These are phyloP conservation scores for Drosophila acutilabella DNA, from an alignment of 2,888 invertebrate species.

Conservation along the genomic window DNA sequence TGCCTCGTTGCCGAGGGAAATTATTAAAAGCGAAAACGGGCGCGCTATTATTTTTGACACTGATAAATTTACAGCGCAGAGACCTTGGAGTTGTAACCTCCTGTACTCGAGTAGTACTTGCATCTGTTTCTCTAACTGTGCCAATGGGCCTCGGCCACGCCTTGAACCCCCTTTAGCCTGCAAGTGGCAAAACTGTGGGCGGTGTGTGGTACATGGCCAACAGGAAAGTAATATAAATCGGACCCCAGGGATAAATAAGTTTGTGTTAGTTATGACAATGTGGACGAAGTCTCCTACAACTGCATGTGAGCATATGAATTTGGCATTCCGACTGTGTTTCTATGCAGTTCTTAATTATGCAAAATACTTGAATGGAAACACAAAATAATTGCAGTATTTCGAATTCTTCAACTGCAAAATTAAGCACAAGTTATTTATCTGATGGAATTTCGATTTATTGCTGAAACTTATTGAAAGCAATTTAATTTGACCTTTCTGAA, in stretches of 20 bases:
- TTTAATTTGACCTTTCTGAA: neutral
- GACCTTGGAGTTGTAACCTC: slow-evolving; percentile 75
- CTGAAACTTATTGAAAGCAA: neutral
- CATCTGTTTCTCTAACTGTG: slow-evolving; percentile 35
- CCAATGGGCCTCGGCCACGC: slow-evolving; percentile 22
- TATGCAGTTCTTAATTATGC: slow-evolving; percentile 56
- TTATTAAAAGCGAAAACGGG: slow-evolving; percentile 79
- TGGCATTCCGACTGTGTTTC: slow-evolving; percentile 8
- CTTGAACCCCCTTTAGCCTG: neutral
- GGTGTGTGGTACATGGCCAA: slow-evolving; percentile 53
- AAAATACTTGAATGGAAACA: slow-evolving; percentile 51
- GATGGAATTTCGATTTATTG: slow-evolving; percentile 7
- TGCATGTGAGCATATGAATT: slow-evolving; percentile 41
- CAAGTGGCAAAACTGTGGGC: slow-evolving; percentile 7
- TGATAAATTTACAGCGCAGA: slow-evolving; percentile 74
- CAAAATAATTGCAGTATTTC: slow-evolving; percentile 30
- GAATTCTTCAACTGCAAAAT: slow-evolving; percentile 8
- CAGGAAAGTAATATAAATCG: slow-evolving; percentile 81
- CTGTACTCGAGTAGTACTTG: slow-evolving; percentile 25
- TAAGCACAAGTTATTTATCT: neutral
- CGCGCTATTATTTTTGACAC: slow-evolving; percentile 80
- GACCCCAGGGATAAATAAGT: slow-evolving; percentile 78
- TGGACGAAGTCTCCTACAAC: slow-evolving; percentile 35
- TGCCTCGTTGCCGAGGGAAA: slow-evolving; percentile 68
- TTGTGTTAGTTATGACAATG: slow-evolving; percentile 80